Base-by-base conservation (phyloP, 2,113 vertebrate genomes). In the Mohoua ochrocephala region DNA sequence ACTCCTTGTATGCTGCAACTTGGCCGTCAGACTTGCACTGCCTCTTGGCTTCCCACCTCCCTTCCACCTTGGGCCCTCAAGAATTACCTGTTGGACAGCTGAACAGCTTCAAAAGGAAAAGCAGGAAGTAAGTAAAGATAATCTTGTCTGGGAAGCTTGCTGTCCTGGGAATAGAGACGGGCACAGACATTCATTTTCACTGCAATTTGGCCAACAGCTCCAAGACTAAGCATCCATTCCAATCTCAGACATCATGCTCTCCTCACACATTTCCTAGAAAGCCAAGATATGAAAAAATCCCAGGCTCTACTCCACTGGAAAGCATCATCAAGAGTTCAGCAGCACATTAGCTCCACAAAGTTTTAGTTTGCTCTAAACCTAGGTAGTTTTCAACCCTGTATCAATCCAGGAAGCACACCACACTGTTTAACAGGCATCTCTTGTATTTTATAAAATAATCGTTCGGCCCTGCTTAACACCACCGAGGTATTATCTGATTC, bases 71-170 rank as follows among this genome's bases (percentile, higher is more conserved):
- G 21, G 15, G 39, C 14, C 14, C 16, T 91, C 35, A 16, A 0
- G 1, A 65, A 81, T 54, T 78, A 89, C 64, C 50, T 35, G 45
- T 0, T 42, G 19, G 39, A 54, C 7, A 6, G 22, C 12, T 54
- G 21, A 84, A 87, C 13, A 67, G 22, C 47, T 91, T 87, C 89
- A 59, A 70, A 81, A 78, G 19, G 23, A 61, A 84, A 94, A 63
- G 15, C 28, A 50, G 41, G 8, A 47, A 60, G 8, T 17, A 59
- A 80, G 26, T 45, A 26, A 83, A 68, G 23, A 33, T 18, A 63
- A 74, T 17, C 11, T 54, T 2, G 1, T 24, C 60, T 68, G 30
- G 20, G 19, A 84, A 86, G 16, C 26, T 27, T 69, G 57, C 37
- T 73, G 63, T 50, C 41, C 74, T 53, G 53, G 45, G n/a, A 92